These are phyloP conservation scores for Urocolius indicus DNA, from an alignment of 2,113 vertebrate species.

Conservation along the genomic window DNA sequence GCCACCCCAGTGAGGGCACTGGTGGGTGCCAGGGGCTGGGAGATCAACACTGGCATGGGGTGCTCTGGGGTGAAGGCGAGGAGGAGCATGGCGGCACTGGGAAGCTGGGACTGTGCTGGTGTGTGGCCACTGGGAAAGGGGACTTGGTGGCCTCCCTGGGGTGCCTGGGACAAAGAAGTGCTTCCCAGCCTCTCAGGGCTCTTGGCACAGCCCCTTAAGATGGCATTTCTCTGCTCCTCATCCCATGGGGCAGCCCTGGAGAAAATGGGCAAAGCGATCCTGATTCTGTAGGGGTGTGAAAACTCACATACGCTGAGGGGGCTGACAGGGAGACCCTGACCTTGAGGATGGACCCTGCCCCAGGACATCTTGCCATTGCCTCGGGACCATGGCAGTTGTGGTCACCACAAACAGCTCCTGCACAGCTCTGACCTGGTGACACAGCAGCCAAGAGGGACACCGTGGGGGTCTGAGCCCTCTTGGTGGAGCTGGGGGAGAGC, in stretches of 20 bases:
- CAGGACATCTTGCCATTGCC: accelerated
- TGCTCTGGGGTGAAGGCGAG: accelerated
- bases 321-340: not conserved
- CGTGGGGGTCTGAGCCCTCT: too few relatives aligned
- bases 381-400: not conserved
- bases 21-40: not conserved
- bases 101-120: accelerated
- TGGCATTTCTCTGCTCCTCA: accelerated
- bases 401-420: not conserved
- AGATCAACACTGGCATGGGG: not conserved
- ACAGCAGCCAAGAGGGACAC: accelerated
- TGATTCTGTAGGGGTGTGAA: not conserved
- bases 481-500: accelerated
- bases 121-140: not conserved
- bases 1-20: accelerated
- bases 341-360: accelerated
- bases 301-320: accelerated
- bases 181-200: accelerated
- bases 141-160: not conserved
- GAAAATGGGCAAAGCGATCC: not conserved
- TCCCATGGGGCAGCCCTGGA: not conserved
- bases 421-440: not conserved
- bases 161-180: accelerated
- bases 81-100: accelerated
- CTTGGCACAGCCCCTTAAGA: not conserved